Evolutionary conservation across 1,140 invertebrate genomes (phyloP), one percentile per base, ranked within the genome.

Genomic region (Aradophagus sp.): DNA sequence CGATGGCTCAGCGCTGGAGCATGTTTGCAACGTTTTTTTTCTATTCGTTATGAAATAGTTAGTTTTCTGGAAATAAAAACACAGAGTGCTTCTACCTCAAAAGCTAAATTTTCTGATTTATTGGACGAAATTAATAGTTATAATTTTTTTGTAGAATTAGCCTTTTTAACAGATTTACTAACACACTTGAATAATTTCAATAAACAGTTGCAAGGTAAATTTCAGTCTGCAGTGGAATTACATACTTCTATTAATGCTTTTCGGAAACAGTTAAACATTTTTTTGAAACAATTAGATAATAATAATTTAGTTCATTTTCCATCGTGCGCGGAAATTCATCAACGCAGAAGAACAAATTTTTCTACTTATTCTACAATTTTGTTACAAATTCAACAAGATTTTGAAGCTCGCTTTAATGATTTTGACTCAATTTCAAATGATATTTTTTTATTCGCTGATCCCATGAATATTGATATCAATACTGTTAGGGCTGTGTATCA

Each of bases 341-440:
- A 17, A 32, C 6, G n/a, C 19, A 39, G 12, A 38, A 38, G 8
- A 38, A 12, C 5, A n/a, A 38, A 48, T 48, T 38, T 23, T 17
- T 29, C 13, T 14, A 8, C 47, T 5, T 52, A 7, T 16, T 15
- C 11, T 10, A 23, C 17, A 12, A 48, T 48, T 26, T 26, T 48
- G 16, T n/a, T 20, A 14, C 15, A 23, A 23, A 48, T 48, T 35
- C 0, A 34, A 15, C 0, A 2, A 23, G 19, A 50, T 16, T 50
- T 50, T 38, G 8, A 36, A 2, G 19, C 10, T 1, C 7, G 47
- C 2, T 52, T 52, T 19, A 8, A 27, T 12, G 47, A 52, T 17
- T 52, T 52, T 39, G 23, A 52, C 19, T 10, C n/a, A n/a, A 11
- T 27, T 36, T 50, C n/a, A n/a, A n/a, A n/a, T n/a, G n/a, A n/a